These are phyloP conservation scores for Dicaeum eximium DNA, from an alignment of 2,113 vertebrate genomes.

Conservation along the genomic window DNA sequence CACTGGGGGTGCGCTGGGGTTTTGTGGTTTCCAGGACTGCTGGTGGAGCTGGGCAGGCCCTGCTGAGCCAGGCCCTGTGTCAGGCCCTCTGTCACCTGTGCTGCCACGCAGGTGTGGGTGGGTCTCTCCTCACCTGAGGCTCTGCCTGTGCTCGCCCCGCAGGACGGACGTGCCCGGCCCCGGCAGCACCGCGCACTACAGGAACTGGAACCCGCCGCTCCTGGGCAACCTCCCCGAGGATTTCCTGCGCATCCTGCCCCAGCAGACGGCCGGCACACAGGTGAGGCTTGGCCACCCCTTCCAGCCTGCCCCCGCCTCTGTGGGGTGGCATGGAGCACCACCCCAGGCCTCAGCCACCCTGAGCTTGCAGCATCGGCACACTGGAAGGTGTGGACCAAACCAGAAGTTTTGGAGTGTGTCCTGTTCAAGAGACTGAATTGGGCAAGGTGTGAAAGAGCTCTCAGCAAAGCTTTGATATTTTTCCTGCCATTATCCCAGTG, in stretches of 20 bases:
- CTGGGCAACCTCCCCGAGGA: slow-evolving; percentile 93
- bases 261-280: slow-evolving; percentile 77
- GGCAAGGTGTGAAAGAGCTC: neutral
- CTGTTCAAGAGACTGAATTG: neutral
- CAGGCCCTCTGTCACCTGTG: too few species aligned
- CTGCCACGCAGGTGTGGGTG: fast-evolving
- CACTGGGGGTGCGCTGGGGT: fast-evolving
- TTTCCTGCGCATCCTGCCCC: slow-evolving; percentile 92
- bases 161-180: slow-evolving; percentile 80
- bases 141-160: neutral
- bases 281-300: neutral
- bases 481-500: neutral
- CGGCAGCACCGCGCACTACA: slow-evolving; percentile 72
- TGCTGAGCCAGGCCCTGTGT: neutral
- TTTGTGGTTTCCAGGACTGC: neutral
- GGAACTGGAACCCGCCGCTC: slow-evolving; percentile 93
- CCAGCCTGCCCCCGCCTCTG: fast-evolving
- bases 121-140: neutral
- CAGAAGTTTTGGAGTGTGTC: fast-evolving
- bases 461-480: neutral
- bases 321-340: fast-evolving
- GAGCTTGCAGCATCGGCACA: neutral
- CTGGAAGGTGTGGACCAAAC: neutral
- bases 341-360: fast-evolving
- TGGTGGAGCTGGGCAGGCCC: neutral